phyloP scores from a whole-genome alignment of 2,797 vertebrate genomes.

The Graptemys geographica region DNA sequence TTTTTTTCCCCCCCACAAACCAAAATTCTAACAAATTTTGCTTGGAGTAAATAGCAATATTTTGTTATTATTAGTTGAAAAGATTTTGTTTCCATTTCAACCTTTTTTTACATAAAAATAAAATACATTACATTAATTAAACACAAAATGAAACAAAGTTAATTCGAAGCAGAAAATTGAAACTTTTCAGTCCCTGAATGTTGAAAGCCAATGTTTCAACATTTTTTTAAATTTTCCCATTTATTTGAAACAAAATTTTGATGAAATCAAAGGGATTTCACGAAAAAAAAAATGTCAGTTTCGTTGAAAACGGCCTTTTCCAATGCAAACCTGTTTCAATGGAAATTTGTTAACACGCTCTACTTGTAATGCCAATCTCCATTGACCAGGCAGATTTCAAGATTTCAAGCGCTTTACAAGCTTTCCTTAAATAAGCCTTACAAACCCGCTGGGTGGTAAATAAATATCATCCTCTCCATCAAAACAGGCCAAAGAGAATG shows the following conservation, averaged over 20 bases:
- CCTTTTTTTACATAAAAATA: neutral
- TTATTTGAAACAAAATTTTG: neutral
- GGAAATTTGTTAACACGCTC: neutral
- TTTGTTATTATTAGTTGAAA: neutral
- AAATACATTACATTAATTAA: neutral
- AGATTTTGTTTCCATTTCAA: neutral
- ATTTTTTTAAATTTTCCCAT: neutral
- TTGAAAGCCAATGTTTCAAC: neutral
- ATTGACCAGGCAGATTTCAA: neutral
- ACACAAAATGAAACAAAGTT: neutral
- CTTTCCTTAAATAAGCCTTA: neutral
- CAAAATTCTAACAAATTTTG: neutral
- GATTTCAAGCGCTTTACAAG: neutral
- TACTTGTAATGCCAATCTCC: neutral
- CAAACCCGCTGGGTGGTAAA: neutral
- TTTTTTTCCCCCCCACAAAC: too few relatives aligned
- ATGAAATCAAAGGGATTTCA: neutral
- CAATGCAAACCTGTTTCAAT: neutral
- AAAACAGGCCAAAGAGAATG: neutral
- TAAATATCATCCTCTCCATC: neutral
- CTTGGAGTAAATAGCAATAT: neutral
- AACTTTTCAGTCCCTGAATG: neutral
- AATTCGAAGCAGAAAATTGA: neutral
- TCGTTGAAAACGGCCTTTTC: neutral
- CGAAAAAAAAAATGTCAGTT: neutral